These are phyloP conservation scores for Erethizon dorsatum DNA, from an alignment of 2,797 vertebrate genomes.

Conservation along the genomic window DNA sequence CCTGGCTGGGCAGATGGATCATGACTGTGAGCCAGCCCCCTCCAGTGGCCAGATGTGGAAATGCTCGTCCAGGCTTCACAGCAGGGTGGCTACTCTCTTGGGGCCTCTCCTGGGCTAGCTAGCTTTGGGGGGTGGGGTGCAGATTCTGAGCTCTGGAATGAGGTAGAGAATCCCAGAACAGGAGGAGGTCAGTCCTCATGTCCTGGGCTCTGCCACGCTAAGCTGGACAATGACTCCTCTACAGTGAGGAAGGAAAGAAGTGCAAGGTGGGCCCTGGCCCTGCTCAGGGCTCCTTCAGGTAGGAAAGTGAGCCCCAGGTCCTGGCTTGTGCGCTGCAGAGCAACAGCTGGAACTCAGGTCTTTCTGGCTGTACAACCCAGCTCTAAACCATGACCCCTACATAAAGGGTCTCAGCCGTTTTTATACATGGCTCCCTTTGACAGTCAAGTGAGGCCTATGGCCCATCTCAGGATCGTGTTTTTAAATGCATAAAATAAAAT, in stretches of 20 bases:
- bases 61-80: neutral
- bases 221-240: neutral
- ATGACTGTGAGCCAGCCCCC: neutral
- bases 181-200: neutral
- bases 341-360: neutral
- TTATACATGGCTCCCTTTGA: neutral
- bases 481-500: slow-evolving; percentile 13
- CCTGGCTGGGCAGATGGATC: neutral
- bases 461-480: neutral
- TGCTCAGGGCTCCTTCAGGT: neutral
- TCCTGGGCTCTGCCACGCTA: neutral
- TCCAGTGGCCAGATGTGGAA: slow-evolving; percentile 40
- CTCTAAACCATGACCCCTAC: neutral
- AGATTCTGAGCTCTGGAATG: slow-evolving; percentile 1
- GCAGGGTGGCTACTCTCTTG: no score
- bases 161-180: neutral
- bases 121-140: neutral
- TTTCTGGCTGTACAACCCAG: neutral
- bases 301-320: neutral
- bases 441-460: neutral
- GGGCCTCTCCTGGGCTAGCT: no score
- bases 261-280: neutral
- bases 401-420: neutral
- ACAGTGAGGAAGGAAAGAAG: neutral
- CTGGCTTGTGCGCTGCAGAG: neutral